These are phyloP conservation scores for Drosophila rellima DNA, from an alignment of 2,888 invertebrate species.

Conservation along the genomic window DNA sequence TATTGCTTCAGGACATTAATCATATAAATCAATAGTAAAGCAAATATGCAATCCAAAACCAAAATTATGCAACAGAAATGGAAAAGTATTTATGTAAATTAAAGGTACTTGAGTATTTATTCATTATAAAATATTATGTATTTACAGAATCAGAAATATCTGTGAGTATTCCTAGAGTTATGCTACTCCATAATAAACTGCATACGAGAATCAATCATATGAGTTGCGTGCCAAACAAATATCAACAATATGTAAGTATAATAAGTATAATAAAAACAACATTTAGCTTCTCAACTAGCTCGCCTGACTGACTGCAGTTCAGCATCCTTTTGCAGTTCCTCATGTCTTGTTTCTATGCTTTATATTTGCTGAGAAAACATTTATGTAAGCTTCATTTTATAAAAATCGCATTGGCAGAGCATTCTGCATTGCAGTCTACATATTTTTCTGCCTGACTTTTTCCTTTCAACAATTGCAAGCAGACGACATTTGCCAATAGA, in stretches of 20 bases:
- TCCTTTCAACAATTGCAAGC: slow-evolving; percentile 42
- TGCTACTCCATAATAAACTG: background rate
- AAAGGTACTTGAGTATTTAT: too few species aligned
- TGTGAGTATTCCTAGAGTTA: background rate
- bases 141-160: background rate
- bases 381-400: slow-evolving; percentile 76
- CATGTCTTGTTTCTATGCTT: slow-evolving; percentile 9
- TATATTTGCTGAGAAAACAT: slow-evolving; percentile 73
- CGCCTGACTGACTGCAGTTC: slow-evolving; percentile 2
- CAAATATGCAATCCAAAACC: too few species aligned
- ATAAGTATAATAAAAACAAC: too few species aligned
- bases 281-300: slow-evolving; percentile 18
- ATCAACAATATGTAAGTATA: slow-evolving; percentile 16
- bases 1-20: too few species aligned
- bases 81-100: too few species aligned
- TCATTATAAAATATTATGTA: background rate
- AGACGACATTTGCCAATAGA: slow-evolving; percentile 62
- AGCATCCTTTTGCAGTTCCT: slow-evolving; percentile 2
- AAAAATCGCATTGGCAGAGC: slow-evolving; percentile 63
- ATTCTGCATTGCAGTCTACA: slow-evolving; percentile 28
- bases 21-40: too few species aligned
- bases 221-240: slow-evolving; percentile 50
- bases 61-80: background rate
- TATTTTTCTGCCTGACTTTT: slow-evolving; percentile 55
- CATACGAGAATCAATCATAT: slow-evolving; percentile 61